Conservation (phyloP, 1,140 invertebrate genomes). For the Drosophila elegans region DNA sequence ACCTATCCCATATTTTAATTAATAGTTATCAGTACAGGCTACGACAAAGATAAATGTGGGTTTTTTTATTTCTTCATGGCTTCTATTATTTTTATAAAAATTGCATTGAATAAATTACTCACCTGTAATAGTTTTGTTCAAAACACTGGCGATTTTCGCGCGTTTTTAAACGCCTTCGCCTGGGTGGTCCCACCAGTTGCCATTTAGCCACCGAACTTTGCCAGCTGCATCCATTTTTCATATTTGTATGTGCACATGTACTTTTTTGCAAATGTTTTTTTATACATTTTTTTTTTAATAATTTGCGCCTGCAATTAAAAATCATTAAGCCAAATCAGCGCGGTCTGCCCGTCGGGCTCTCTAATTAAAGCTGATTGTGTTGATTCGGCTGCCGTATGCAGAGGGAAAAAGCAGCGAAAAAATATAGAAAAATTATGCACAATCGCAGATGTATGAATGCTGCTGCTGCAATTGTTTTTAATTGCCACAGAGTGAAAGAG, state of each 20-base stretch:
- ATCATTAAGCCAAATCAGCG: slow-evolving; percentile 76
- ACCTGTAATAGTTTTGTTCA: neutral
- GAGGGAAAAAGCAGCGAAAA: slow-evolving; percentile 37
- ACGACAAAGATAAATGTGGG: too few species aligned
- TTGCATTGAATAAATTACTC: neutral
- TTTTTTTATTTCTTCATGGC: neutral
- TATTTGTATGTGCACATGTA: slow-evolving; percentile 14
- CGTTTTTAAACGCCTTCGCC: slow-evolving; percentile 23
- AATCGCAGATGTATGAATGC: slow-evolving; percentile 45
- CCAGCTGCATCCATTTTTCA: slow-evolving; percentile 51
- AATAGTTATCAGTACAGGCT: too few species aligned
- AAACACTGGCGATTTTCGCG: slow-evolving; percentile 4
- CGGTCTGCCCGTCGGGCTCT: slow-evolving; percentile 59
- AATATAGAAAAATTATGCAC: slow-evolving; percentile 41
- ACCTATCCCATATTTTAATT: too few species aligned
- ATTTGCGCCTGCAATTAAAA: slow-evolving; percentile 72
- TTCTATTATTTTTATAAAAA: neutral
- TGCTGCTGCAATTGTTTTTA: slow-evolving; percentile 76
- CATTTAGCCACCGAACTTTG: neutral
- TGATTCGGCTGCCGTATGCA: slow-evolving; percentile 48
- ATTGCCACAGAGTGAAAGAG: slow-evolving; percentile 36
- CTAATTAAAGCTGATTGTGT: slow-evolving; percentile 75
- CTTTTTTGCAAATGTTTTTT: slow-evolving; percentile 9
- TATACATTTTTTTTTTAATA: slow-evolving; percentile 33
- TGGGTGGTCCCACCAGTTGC: slow-evolving; percentile 48